Conservation (phyloP, 2,113 vertebrate genomes). For the Paradoxurus hermaphroditus region DNA sequence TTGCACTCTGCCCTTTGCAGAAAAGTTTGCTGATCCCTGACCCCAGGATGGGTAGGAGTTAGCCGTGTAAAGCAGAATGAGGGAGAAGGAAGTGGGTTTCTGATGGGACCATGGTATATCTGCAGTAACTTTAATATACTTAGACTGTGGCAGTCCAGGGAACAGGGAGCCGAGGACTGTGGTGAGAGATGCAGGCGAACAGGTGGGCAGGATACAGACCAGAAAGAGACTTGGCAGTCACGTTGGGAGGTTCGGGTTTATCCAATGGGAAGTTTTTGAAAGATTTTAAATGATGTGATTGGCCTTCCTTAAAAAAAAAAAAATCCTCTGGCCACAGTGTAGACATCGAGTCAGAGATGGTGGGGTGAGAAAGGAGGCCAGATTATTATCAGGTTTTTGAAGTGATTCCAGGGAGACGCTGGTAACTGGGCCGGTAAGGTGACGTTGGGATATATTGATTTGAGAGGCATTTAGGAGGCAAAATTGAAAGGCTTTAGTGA, state of each 20-base stretch:
- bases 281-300: not conserved
- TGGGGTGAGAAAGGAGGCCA: not conserved
- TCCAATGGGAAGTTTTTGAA: not conserved
- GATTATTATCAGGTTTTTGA: not conserved
- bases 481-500: not conserved
- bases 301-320: not conserved
- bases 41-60: not conserved
- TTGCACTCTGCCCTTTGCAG: not conserved
- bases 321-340: not conserved
- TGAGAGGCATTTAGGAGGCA: not conserved
- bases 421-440: not conserved
- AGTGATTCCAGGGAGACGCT: not conserved
- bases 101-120: not conserved
- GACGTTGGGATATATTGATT: not conserved
- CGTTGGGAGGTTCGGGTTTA: not conserved
- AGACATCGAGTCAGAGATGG: not conserved
- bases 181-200: not conserved
- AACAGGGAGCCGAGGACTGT: not conserved
- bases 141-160: not conserved
- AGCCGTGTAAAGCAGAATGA: not conserved
- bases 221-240: not conserved
- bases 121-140: not conserved
- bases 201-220: not conserved
- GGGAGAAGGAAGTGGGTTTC: not conserved
- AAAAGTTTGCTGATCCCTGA: not conserved